phyloP scores from a whole-genome alignment of 2,113 vertebrate genomes.

The Felis catus region DNA sequence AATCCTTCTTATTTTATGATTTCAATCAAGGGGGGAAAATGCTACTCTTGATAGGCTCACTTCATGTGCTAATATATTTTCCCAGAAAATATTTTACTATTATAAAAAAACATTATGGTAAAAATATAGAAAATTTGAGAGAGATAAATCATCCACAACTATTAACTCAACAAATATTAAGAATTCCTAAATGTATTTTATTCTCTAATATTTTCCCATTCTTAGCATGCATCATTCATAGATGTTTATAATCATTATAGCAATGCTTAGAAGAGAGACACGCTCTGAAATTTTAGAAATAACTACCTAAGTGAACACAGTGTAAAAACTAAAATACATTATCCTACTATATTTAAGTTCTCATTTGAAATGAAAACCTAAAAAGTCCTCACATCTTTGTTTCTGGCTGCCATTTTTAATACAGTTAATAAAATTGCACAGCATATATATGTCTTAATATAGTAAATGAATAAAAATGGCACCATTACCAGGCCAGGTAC shows the following conservation, averaged over 20 bases:
- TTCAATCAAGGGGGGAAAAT: background rate
- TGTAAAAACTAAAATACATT: background rate
- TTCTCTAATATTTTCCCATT: background rate
- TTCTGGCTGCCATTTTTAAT: conserved; percentile 25
- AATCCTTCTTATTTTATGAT: background rate
- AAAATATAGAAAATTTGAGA: conserved; percentile 18
- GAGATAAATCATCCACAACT: background rate
- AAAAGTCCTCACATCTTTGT: background rate
- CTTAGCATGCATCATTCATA: background rate
- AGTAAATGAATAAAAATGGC: background rate
- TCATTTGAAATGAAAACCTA: conserved; percentile 36
- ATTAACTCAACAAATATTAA: conserved; percentile 9
- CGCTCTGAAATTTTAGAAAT: background rate
- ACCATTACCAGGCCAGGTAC: background rate
- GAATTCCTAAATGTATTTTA: background rate
- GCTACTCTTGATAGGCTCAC: background rate
- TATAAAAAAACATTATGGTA: background rate
- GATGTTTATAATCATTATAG: background rate
- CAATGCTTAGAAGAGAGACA: background rate
- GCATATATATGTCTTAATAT: background rate
- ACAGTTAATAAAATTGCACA: background rate
- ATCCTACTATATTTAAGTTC: background rate
- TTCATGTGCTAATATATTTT: conserved; percentile 12
- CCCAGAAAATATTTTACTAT: background rate
- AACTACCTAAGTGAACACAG: background rate